Percentiles rank a stretch among this genome's conserved stretches.
phyloP scores from a whole-genome alignment of 2,797 vertebrate species.

The Acomys russatus region DNA sequence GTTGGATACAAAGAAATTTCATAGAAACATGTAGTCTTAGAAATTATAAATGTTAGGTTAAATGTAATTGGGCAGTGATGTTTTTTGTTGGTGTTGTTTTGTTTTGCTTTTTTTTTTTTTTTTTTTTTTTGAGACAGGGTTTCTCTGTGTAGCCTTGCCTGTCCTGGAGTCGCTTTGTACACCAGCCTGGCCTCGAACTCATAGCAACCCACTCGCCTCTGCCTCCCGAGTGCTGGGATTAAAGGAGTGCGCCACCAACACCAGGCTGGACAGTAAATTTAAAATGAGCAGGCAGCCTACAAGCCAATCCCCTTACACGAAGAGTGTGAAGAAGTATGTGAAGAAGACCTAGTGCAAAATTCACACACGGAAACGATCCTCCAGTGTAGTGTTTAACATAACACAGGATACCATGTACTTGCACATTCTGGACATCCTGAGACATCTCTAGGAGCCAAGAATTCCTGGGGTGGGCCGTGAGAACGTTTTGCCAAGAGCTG shows the following conservation, averaged over 20 bases:
- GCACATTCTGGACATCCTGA: not conserved
- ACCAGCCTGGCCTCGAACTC: too few relatives aligned
- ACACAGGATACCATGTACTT: not conserved
- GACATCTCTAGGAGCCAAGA: slow-evolving; percentile 38
- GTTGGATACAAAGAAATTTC: not conserved
- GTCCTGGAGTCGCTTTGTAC: too few relatives aligned
- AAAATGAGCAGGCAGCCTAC: not conserved
- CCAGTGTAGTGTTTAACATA: rapidly evolving
- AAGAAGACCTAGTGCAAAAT: not conserved
- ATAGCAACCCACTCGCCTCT: too few relatives aligned
- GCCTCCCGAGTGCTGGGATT: too few relatives aligned
- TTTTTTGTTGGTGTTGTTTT: too few relatives aligned
- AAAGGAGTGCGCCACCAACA: too few relatives aligned
- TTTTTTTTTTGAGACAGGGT: too few relatives aligned
- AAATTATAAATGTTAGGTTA: not conserved
- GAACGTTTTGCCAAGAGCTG: not conserved
- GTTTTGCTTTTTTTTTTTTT: too few relatives aligned
- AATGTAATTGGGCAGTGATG: not conserved
- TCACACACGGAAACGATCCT: not conserved
- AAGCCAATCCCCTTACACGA: not conserved
- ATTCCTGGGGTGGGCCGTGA: not conserved
- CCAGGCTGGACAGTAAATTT: not conserved
- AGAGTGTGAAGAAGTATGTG: too few relatives aligned
- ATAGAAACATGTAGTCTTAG: not conserved
- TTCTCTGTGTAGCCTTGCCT: too few relatives aligned